Evolutionary conservation across 2,888 invertebrate genomes (phyloP).

Genomic region (Trachelus tabidus): DNA sequence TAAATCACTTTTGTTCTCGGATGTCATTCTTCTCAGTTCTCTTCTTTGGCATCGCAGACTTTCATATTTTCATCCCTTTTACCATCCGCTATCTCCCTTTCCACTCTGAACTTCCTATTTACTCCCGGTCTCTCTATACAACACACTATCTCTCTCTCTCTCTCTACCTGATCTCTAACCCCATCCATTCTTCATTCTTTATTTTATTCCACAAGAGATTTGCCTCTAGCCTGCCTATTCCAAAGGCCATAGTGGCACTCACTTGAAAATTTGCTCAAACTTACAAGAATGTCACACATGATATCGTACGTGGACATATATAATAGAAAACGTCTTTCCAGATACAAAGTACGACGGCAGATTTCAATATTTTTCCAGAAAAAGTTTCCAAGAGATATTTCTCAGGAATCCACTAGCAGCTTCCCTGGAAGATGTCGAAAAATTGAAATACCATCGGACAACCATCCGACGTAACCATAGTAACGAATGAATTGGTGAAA

Average conservation of each 20-base stretch:
- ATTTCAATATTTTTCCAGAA: neutral
- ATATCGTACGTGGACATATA: neutral
- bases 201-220: constrained; percentile 35
- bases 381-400: neutral
- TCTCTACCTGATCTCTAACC: constrained; percentile 7
- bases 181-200: constrained; percentile 27
- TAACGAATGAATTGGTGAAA: neutral
- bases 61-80: constrained; percentile 31
- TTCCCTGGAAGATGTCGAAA: neutral
- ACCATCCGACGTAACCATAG: neutral
- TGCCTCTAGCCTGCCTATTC: neutral
- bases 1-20: constrained; percentile 52
- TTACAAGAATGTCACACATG: neutral
- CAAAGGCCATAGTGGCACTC: neutral
- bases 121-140: neutral
- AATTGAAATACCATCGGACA: neutral
- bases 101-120: neutral
- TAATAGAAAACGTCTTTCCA: neutral
- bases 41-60: constrained; percentile 14
- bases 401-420: neutral
- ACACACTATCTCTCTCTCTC: neutral
- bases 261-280: neutral
- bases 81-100: neutral
- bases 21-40: constrained; percentile 32
- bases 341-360: neutral